These are phyloP conservation scores for Pterostichus niger DNA, from an alignment of 2,888 invertebrate species.

Conservation along the genomic window DNA sequence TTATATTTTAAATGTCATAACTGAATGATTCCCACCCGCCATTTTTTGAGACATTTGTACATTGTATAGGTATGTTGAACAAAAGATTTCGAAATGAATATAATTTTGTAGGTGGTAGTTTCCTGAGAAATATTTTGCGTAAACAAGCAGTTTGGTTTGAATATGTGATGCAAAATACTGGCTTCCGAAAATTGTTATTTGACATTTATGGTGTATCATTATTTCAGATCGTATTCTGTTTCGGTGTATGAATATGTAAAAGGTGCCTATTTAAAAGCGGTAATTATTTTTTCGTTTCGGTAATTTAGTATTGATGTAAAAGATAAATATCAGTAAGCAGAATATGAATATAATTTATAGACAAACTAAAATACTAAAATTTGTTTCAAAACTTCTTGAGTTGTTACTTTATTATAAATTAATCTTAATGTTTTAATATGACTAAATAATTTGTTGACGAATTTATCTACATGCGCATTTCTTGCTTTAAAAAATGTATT, in stretches of 20 bases:
- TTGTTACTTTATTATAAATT: too few species aligned
- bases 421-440: too few species aligned
- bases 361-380: too few species aligned
- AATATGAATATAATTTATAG: too few species aligned
- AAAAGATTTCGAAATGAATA: constrained; percentile 41
- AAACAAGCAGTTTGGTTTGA: constrained; percentile 41
- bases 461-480: too few species aligned
- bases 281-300: constrained; percentile 38
- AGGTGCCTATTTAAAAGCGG: constrained; percentile 9
- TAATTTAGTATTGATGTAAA: not conserved
- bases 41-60: constrained; percentile 21
- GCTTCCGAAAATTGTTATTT: constrained; percentile 47
- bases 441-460: too few species aligned
- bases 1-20: not conserved
- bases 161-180: constrained; percentile 33
- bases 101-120: constrained; percentile 48
- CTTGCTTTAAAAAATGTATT: too few species aligned
- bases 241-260: constrained; percentile 43
- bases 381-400: too few species aligned
- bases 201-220: constrained; percentile 49
- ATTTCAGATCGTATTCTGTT: constrained; percentile 27
- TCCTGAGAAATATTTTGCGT: constrained; percentile 37
- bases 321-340: too few species aligned
- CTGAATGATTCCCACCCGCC: constrained; percentile 5
- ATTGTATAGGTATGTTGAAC: constrained; percentile 2